These are phyloP conservation scores for Dicerorhinus sumatrensis DNA, from an alignment of 2,113 vertebrate species.

Conservation along the genomic window DNA sequence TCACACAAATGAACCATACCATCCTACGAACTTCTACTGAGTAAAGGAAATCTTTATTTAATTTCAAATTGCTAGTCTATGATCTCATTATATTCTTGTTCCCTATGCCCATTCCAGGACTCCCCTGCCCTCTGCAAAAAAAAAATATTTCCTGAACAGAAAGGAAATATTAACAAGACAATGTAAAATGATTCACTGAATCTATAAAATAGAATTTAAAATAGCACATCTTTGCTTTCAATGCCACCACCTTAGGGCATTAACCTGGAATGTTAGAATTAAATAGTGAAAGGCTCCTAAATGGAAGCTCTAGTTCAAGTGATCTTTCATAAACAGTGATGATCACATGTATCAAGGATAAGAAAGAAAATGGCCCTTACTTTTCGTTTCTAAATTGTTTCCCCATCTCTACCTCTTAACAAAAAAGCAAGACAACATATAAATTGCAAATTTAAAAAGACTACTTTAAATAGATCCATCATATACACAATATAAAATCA, in stretches of 20 bases:
- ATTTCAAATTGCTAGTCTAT: conserved; percentile 45
- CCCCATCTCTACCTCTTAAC: neutral
- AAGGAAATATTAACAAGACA: conserved; percentile 29
- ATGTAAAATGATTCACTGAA: neutral
- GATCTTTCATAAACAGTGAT: neutral
- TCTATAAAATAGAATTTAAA: conserved; percentile 21
- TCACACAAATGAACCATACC: conserved; percentile 14
- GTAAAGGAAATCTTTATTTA: conserved; percentile 43
- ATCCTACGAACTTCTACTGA: neutral
- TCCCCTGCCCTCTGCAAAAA: neutral
- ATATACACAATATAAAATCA: conserved; percentile 52
- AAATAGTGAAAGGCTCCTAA: conserved; percentile 37
- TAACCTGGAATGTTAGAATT: neutral
- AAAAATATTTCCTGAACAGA: conserved; percentile 1
- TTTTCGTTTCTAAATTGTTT: conserved; percentile 52
- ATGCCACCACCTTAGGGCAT: neutral
- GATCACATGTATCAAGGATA: neutral
- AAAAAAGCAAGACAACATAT: neutral
- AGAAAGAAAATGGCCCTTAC: neutral
- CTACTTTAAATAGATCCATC: neutral
- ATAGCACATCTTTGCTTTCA: neutral
- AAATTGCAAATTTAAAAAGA: neutral
- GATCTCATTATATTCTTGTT: conserved; percentile 16
- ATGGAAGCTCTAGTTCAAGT: conserved; percentile 7
- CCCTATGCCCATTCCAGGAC: neutral